A percentile compares a stretch with the other conserved stretches of the same genome.
Evolutionary conservation across 30 jellyfish, hydroid and myxozoan genomes (phyloP).

Genomic region (Pseudorhiza aurosa): DNA sequence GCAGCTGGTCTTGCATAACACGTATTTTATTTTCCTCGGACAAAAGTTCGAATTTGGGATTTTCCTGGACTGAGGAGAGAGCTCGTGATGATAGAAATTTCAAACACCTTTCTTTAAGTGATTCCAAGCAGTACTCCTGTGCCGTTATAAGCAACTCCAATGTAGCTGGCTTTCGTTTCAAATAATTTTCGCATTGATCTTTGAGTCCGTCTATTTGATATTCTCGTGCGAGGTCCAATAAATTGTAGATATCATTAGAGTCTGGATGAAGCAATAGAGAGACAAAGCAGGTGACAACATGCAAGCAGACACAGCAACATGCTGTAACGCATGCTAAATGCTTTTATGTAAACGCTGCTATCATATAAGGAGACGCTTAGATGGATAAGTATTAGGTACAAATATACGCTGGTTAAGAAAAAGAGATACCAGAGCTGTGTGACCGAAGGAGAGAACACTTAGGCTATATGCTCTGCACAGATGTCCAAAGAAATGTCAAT

Average conservation of each 20-base stretch:
- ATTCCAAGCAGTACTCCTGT: conserved; percentile 62
- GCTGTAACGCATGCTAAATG: too few species aligned
- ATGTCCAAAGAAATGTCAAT: too few species aligned
- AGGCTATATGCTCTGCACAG: too few species aligned
- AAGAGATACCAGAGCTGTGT: too few species aligned
- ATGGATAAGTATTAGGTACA: too few species aligned
- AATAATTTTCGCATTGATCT: conserved; percentile 73
- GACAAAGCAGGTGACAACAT: too few species aligned
- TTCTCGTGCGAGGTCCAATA: conserved; percentile 80
- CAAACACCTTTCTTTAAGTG: conserved; percentile 68
- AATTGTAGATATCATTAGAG: conserved; percentile 71
- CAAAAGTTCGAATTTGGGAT: conserved; percentile 73
- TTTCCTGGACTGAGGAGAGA: conserved; percentile 63
- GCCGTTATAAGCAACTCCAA: conserved; percentile 84
- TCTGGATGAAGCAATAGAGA: too few species aligned
- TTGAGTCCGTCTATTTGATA: conserved; percentile 71
- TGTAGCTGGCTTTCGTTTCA: conserved; percentile 69
- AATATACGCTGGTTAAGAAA: too few species aligned
- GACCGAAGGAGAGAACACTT: too few species aligned
- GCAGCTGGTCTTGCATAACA: conserved; percentile 76
- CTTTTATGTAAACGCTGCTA: too few species aligned
- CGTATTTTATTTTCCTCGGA: conserved; percentile 64
- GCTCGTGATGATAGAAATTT: conserved; percentile 68
- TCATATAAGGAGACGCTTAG: too few species aligned
- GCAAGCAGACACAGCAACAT: too few species aligned